Base-by-base conservation (phyloP, 2,888 invertebrate species). In the Drosophila prostipennis region DNA sequence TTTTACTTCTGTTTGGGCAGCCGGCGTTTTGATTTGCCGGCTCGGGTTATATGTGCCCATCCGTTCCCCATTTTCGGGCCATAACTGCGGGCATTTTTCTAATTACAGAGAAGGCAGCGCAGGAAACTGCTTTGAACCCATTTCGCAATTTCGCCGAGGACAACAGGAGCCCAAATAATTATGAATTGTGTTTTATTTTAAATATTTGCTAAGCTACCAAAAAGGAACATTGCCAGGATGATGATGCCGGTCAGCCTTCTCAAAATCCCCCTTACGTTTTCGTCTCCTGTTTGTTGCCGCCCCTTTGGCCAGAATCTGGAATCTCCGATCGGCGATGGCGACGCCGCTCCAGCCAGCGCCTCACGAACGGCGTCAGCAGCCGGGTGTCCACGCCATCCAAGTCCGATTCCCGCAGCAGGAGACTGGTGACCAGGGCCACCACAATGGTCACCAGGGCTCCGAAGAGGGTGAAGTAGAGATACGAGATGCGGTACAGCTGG, bases 401-500 rank as follows among this genome's bases (percentile, higher is more conserved):
- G 73, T 94, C 92, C 72, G 93, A 92, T 0, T 94, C 93, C 32
- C 92, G 92, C 0, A 93, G 92, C 19, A 93, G 74, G 14, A 93
- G 91, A 72, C 94, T 95, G 0, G 93, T 92, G 0, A 93, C 54
- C 13, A 94, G 81, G 1, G 93, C 94, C 8, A 95, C 92, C 6
- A 92, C 79, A 67, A 94, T 93, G 7, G 95, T 93, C 0, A 95
- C 92, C 11, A 92, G 37, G 6, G 93, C 92, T 1, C 95, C 95
- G 10, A 94, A 90, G 11, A 95, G 89, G 0, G 96, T 96, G 80
- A 96, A 96, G 95, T 96, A 96, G 88, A 96, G 93, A 91, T 96
- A 96, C 1, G 96, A 96, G 8, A 96, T 93, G 45, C 95, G 95
- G 74, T 95, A 95, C 26, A 96, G 90, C 60, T 89, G 85, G 36